Base-by-base conservation (phyloP, 30 jellyfish, hydroid and myxozoan species). In the Nemopilema nomurai region DNA sequence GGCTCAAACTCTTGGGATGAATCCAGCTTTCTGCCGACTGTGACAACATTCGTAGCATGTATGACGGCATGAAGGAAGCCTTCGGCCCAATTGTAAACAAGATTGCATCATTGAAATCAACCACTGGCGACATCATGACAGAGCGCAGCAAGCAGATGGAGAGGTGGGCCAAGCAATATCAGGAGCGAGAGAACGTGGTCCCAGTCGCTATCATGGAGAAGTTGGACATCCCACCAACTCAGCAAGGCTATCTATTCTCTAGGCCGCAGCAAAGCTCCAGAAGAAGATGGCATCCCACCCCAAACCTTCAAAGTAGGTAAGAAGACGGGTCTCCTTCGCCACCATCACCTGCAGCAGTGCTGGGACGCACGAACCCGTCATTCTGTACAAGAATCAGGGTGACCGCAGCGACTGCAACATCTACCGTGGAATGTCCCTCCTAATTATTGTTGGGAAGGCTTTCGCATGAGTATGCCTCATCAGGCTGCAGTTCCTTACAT, bases 121-220 rank as follows among this genome's bases (percentile, higher is more conserved):
- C 22, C 18, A 49, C 80, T 4, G 79, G 80, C 0, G 80, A 41
- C 26, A 50, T 49, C 26, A 83, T 83, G 68, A 70, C 88, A 7
- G 92, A 83, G 23, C 25, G 23, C 31, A 69, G 32, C 23, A 72
- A 71, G 88, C 86, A 83, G 70, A 85, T 85, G 94, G 76, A 51
- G 18, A 75, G 94, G n/a, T 85, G 94, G 91, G 90, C 76, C 62
- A 86, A 75, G 31, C 94, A 85, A 74, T 76, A 76, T 75, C 65
- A 67, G 8, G 94, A 85, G 7, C 94, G 83, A 0, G 62, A 76
- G 74, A 76, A 51, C 67, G 24, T 17, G 1, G 85, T 76, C 26
- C 18, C 84, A 1, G 8, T 4, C 18, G 74, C 83, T 8, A 57
- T 62, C 80, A 71, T 83, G 92, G 91, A 81, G 28, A 76, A 81